phyloP scores from a whole-genome alignment of 2,888 invertebrate genomes.

The Eupithecia pulchellata region DNA sequence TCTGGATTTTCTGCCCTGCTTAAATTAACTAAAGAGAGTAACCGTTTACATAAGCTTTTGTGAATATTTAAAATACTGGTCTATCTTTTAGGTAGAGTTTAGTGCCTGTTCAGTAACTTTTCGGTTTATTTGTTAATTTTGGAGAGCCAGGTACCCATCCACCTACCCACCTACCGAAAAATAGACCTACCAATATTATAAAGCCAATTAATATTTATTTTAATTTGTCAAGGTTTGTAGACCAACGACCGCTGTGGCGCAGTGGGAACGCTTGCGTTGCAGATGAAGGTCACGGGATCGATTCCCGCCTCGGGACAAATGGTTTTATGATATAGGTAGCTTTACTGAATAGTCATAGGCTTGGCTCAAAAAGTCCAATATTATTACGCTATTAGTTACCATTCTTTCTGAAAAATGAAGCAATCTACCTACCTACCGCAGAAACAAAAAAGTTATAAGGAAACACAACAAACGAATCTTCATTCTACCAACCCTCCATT shows the following conservation, averaged over 20 bases:
- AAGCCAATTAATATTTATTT: background rate
- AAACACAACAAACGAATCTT: background rate
- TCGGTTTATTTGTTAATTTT: slow-evolving; percentile 3
- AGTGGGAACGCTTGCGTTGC: background rate
- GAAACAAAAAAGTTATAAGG: background rate
- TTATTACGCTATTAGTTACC: too few relatives aligned
- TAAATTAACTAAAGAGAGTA: slow-evolving; percentile 50
- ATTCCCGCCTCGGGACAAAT: background rate
- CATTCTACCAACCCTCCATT: slow-evolving; percentile 9
- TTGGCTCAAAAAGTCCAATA: too few relatives aligned
- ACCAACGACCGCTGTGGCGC: background rate
- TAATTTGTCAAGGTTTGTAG: too few relatives aligned
- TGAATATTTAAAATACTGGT: slow-evolving; percentile 39
- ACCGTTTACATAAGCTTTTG: slow-evolving; percentile 46
- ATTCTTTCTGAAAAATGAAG: background rate
- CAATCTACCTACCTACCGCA: background rate
- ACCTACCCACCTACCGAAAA: background rate
- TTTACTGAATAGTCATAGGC: too few relatives aligned
- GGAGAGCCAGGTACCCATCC: background rate
- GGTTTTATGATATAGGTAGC: background rate
- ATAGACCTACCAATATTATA: background rate
- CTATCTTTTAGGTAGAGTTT: slow-evolving; percentile 17
- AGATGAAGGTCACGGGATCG: background rate
- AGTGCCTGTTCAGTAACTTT: background rate
- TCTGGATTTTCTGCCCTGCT: slow-evolving; percentile 51